phyloP scores from a whole-genome alignment of 2,113 vertebrate genomes.

The Percopsis transmontana region DNA sequence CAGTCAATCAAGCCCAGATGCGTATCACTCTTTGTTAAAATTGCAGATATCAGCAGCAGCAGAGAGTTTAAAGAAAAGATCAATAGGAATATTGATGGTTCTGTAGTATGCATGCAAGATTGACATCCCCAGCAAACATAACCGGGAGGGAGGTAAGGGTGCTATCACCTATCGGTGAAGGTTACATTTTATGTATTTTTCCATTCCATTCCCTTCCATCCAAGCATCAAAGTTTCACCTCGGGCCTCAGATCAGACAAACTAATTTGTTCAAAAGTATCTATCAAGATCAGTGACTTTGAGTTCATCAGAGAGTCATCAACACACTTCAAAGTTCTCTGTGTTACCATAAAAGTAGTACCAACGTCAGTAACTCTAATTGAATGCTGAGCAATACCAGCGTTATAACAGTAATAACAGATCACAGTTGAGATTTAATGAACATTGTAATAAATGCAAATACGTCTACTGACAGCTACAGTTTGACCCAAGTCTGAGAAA shows the following conservation, averaged over 20 bases:
- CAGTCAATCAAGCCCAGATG: constrained; percentile 24
- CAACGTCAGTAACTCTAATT: neutral
- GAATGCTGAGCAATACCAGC: neutral
- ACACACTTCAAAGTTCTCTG: constrained; percentile 6
- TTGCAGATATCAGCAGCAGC: constrained; percentile 20
- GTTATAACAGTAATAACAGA: neutral
- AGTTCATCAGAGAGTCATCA: neutral
- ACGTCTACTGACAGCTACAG: no score
- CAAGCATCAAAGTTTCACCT: constrained; percentile 15
- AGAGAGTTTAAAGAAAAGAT: neutral
- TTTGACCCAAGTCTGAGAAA: no score
- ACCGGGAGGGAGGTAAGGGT: no score
- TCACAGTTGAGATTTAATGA: no score
- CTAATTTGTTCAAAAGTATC: neutral
- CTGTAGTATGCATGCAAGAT: no score
- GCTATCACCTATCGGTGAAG: no score
- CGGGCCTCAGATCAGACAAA: neutral
- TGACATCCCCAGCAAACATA: no score
- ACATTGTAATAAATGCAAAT: no score
- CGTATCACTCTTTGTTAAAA: constrained; percentile 38
- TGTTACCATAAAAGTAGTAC: neutral
- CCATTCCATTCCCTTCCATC: constrained; percentile 1
- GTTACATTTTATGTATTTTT: no score
- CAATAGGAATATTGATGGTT: no score
- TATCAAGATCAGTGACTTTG: neutral